A percentile compares a stretch with the other conserved stretches of the same genome.
These are phyloP conservation scores for Bucorvus abyssinicus DNA, from an alignment of 2,797 vertebrate species.

Conservation along the genomic window DNA sequence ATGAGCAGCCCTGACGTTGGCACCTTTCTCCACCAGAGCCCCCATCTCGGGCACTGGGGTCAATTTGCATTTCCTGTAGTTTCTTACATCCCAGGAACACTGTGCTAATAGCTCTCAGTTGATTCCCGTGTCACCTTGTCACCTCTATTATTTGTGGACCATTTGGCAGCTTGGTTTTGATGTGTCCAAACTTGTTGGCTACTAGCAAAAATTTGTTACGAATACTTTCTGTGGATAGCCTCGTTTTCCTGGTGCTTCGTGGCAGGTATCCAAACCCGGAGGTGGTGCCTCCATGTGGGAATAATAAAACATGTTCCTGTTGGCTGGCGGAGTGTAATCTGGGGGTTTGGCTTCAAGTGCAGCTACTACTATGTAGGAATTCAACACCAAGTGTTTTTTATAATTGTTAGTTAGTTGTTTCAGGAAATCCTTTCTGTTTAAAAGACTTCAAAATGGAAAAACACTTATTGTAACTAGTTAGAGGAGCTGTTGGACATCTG, in stretches of 20 bases:
- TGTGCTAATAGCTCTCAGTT: neutral
- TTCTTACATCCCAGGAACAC: neutral
- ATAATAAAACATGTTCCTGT: neutral
- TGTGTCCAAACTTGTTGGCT: neutral
- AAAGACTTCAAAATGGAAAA: neutral
- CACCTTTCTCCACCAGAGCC: neutral
- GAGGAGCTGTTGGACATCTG: neutral
- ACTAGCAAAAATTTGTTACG: neutral
- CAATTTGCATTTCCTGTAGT: fast-evolving
- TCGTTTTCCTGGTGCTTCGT: neutral
- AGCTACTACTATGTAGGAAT: neutral
- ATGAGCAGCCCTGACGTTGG: neutral
- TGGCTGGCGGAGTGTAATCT: neutral
- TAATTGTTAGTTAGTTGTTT: neutral
- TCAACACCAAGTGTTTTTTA: neutral
- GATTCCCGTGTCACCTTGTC: too few species aligned
- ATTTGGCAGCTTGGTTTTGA: neutral
- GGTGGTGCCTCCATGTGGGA: neutral
- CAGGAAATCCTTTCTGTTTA: neutral
- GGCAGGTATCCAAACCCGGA: neutral
- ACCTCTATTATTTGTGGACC: neutral
- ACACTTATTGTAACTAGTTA: fast-evolving
- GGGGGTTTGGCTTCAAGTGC: neutral
- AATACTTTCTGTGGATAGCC: neutral
- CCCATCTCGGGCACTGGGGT: neutral